Evolutionary conservation across 2,797 vertebrate species (phyloP).

Genomic region (Iguana delicatissima): DNA sequence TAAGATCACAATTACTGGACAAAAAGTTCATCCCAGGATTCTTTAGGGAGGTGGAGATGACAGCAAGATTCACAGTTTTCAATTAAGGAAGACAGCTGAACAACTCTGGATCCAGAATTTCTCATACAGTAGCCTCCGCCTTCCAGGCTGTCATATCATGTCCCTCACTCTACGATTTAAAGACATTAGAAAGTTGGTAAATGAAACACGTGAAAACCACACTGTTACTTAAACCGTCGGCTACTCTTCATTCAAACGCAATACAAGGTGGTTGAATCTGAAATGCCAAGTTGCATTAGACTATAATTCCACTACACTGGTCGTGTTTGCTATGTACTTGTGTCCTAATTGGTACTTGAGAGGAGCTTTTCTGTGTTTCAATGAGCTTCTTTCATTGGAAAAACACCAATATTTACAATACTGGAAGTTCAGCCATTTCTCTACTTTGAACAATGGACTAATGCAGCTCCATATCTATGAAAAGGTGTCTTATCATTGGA

Average conservation of each 20-base stretch:
- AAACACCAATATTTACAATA: too few relatives aligned
- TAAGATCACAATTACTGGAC: neutral
- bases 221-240: conserved; percentile 11
- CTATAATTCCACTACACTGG: neutral
- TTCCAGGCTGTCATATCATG: neutral
- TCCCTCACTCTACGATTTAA: neutral
- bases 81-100: neutral
- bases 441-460: too few relatives aligned
- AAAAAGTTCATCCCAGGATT: neutral
- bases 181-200: conserved; percentile 25
- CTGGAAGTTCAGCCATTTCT: too few relatives aligned
- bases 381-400: too few relatives aligned
- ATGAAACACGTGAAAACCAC: neutral
- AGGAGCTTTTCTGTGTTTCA: conserved; percentile 7
- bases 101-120: neutral
- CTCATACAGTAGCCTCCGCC: fast-evolving
- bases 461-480: too few relatives aligned
- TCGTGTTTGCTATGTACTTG: neutral
- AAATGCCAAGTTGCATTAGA: neutral
- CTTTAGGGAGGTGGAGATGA: neutral
- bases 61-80: neutral
- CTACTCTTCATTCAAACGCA: conserved; percentile 32
- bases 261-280: neutral
- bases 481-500: too few relatives aligned
- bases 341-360: neutral